phyloP scores from a whole-genome alignment of 1,140 invertebrate species.

The Drosophila carrolli region DNA sequence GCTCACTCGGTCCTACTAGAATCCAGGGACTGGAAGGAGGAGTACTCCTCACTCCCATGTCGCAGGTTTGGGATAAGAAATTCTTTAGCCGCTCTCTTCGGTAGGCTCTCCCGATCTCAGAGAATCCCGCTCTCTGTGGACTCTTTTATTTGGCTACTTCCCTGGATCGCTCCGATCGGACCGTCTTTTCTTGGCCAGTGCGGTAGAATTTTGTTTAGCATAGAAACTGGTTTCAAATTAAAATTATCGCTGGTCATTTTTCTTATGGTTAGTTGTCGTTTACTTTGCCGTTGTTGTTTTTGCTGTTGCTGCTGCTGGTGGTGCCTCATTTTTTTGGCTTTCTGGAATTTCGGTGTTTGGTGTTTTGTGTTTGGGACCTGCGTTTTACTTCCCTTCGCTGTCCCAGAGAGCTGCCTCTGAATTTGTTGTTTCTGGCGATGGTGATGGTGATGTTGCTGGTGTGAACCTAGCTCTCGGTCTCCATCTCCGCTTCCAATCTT shows the following conservation, averaged over 20 bases:
- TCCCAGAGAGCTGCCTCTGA: not conserved
- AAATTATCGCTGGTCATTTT: constrained; percentile 84
- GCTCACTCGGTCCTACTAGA: constrained; percentile 50
- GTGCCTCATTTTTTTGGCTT: constrained; percentile 60
- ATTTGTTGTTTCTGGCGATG: constrained; percentile 36
- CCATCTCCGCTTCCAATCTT: constrained; percentile 15
- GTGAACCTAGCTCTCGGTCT: constrained; percentile 40
- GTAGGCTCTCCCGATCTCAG: not conserved
- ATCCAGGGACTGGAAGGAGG: constrained; percentile 23
- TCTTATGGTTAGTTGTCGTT: constrained; percentile 83
- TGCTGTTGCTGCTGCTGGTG: constrained; percentile 30
- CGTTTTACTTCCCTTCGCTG: constrained; percentile 60
- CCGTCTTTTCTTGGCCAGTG: constrained; percentile 36
- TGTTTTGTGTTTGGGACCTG: constrained; percentile 66
- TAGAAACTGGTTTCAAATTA: constrained; percentile 84
- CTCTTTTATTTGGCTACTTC: constrained; percentile 63
- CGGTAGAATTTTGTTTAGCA: constrained; percentile 78
- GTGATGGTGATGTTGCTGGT: constrained; percentile 45
- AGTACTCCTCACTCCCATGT: constrained; percentile 36
- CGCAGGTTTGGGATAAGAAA: constrained; percentile 49
- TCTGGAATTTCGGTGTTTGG: constrained; percentile 60
- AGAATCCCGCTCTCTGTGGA: constrained; percentile 39
- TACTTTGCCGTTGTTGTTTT: constrained; percentile 65
- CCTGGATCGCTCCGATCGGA: constrained; percentile 44
- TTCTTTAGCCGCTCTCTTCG: constrained; percentile 48